phyloP scores from a whole-genome alignment of 30 jellyfish, hydroid and myxozoan genomes.

The Chironex yamaguchii region DNA sequence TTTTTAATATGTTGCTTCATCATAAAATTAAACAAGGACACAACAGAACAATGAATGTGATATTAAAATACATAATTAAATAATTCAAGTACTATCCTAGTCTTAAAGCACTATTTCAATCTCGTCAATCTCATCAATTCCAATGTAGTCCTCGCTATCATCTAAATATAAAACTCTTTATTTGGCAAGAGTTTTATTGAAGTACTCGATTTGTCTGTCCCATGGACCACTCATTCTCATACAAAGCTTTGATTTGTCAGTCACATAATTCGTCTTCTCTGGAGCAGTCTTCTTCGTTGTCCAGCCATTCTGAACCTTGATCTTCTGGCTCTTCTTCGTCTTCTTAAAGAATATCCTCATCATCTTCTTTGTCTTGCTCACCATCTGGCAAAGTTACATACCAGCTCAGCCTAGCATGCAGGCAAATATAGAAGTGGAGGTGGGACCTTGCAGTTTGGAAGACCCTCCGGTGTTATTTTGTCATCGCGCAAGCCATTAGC shows the following conservation, averaged over 20 bases:
- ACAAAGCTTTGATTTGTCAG: conserved; percentile 21
- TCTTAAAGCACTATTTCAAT: conserved; percentile 7
- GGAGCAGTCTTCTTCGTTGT: conserved; percentile 12
- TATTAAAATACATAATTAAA: too few species aligned
- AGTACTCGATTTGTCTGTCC: conserved; percentile 33
- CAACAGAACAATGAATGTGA: too few species aligned
- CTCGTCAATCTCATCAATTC: neutral
- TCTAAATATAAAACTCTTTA: conserved; percentile 2
- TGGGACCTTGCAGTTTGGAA: too few species aligned
- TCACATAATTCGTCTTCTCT: conserved; percentile 18
- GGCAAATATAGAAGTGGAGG: conserved; percentile 6
- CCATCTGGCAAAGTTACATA: neutral
- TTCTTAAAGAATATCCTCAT: conserved; percentile 31
- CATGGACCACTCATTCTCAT: conserved; percentile 33
- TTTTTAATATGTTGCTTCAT: too few species aligned
- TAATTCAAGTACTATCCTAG: too few species aligned
- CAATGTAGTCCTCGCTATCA: conserved; percentile 27
- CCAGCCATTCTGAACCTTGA: conserved; percentile 19
- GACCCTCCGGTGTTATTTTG: too few species aligned
- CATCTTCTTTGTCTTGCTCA: too few species aligned
- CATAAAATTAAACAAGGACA: too few species aligned
- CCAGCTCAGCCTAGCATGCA: conserved; percentile 32
- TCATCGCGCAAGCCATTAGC: too few species aligned
- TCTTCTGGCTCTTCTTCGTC: conserved; percentile 47
- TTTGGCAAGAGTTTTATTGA: conserved; percentile 4